These are phyloP conservation scores for Leucophenga varia DNA, from an alignment of 1,140 invertebrate genomes.

Conservation along the genomic window DNA sequence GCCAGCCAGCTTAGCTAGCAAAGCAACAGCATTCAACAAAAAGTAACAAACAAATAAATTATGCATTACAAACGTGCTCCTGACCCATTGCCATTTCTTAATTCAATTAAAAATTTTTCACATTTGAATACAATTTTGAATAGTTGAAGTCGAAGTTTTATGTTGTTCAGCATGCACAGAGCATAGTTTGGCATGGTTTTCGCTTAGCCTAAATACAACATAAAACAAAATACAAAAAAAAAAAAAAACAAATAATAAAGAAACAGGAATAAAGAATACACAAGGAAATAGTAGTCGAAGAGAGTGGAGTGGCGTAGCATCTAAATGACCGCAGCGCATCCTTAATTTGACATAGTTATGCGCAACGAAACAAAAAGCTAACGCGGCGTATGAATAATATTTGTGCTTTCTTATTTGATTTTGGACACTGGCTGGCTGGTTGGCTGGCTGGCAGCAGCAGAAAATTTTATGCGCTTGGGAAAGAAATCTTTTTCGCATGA, in stretches of 20 bases:
- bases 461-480: no score
- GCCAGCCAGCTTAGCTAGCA: slow-evolving; percentile 18
- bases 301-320: neutral
- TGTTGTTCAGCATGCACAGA: no score
- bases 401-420: slow-evolving; percentile 14
- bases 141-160: no score
- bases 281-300: no score
- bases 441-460: no score
- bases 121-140: slow-evolving; percentile 52
- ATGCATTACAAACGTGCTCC: slow-evolving; percentile 54
- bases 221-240: no score
- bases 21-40: slow-evolving; percentile 23
- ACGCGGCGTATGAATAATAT: slow-evolving; percentile 49
- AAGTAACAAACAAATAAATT: slow-evolving; percentile 41
- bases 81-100: slow-evolving; percentile 56
- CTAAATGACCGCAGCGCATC: slow-evolving; percentile 1
- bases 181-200: no score
- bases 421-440: no score
- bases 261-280: no score
- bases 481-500: no score
- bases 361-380: slow-evolving; percentile 45
- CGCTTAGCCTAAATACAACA: no score
- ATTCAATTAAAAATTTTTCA: slow-evolving; percentile 52
- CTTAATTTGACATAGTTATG: slow-evolving; percentile 54
- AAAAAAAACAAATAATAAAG: no score